Conservation (phyloP, 2,888 invertebrate genomes). For the Argyresthia albistria region DNA sequence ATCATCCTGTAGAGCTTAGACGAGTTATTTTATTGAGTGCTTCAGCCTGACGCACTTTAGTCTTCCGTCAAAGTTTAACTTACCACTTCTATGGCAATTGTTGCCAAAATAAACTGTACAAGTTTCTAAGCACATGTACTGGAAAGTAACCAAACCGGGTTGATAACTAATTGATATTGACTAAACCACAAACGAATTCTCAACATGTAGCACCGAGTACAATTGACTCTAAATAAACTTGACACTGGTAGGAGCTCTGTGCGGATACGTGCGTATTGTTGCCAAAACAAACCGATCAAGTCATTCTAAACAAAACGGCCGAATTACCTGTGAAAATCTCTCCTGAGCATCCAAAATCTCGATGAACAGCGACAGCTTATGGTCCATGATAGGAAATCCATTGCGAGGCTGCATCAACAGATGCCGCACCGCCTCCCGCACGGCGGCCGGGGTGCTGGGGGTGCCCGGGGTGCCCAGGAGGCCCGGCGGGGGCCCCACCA, state of each 20-base stretch:
- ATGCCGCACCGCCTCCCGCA: conserved; percentile 79
- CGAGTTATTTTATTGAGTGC: neutral
- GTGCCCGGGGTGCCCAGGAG: conserved; percentile 46
- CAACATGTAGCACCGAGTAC: too few relatives aligned
- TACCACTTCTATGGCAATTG: too few relatives aligned
- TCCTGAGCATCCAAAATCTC: conserved; percentile 88
- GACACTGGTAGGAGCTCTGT: neutral
- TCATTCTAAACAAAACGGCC: neutral
- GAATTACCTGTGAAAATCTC: conserved; percentile 82
- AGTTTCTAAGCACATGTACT: too few relatives aligned
- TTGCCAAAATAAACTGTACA: too few relatives aligned
- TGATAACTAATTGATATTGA: too few relatives aligned
- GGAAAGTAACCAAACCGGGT: too few relatives aligned
- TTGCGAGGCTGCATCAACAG: conserved; percentile 79
- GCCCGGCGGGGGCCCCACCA: conserved; percentile 36
- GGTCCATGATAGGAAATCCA: conserved; percentile 83
- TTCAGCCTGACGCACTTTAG: neutral
- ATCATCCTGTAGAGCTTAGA: neutral
- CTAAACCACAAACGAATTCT: too few relatives aligned
- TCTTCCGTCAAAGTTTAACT: neutral
- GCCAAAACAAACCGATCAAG: too few relatives aligned
- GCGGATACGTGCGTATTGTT: too few relatives aligned
- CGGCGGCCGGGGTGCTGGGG: conserved; percentile 74
- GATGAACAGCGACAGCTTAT: conserved; percentile 84
- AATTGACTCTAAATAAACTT: neutral